Conservation (phyloP, 2,888 invertebrate genomes). For the Teleogryllus oceanicus region DNA sequence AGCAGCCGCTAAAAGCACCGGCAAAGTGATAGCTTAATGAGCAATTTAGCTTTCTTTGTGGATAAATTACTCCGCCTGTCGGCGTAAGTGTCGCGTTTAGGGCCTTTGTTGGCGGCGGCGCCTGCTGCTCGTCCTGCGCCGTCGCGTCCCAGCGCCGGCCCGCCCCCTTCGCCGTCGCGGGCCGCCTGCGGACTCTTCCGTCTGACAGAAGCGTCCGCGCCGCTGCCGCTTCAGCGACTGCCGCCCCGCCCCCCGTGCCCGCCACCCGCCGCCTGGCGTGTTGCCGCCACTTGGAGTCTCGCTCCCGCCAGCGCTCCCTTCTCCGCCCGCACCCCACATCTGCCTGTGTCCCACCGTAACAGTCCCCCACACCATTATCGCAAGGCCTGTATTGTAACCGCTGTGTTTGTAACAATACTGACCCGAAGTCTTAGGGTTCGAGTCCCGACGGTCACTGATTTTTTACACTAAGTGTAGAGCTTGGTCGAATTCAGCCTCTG, state of each 20-base stretch:
- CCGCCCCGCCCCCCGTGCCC: not conserved
- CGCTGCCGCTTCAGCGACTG: not conserved
- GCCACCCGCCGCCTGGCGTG: not conserved
- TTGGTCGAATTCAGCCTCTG: too few relatives aligned
- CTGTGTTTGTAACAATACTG: too few relatives aligned
- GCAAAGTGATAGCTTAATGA: constrained; percentile 2
- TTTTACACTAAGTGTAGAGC: too few relatives aligned
- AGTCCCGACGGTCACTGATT: too few relatives aligned
- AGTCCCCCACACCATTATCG: too few relatives aligned
- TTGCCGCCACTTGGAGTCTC: not conserved
- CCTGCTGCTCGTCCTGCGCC: not conserved
- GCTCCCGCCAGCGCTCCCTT: too few relatives aligned
- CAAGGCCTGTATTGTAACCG: too few relatives aligned
- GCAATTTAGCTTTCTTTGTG: not conserved
- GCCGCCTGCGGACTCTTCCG: not conserved
- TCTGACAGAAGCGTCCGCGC: not conserved
- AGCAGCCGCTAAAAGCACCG: not conserved
- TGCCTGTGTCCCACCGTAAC: too few relatives aligned
- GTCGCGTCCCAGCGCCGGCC: not conserved
- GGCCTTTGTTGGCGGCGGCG: not conserved
- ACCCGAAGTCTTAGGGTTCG: too few relatives aligned
- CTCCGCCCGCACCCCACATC: too few relatives aligned
- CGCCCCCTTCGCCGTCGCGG: not conserved
- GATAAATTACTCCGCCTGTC: not conserved
- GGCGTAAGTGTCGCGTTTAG: not conserved